Evolutionary conservation across 2,797 vertebrate genomes (phyloP).

Genomic region (Tympanoctomys barrerae): DNA sequence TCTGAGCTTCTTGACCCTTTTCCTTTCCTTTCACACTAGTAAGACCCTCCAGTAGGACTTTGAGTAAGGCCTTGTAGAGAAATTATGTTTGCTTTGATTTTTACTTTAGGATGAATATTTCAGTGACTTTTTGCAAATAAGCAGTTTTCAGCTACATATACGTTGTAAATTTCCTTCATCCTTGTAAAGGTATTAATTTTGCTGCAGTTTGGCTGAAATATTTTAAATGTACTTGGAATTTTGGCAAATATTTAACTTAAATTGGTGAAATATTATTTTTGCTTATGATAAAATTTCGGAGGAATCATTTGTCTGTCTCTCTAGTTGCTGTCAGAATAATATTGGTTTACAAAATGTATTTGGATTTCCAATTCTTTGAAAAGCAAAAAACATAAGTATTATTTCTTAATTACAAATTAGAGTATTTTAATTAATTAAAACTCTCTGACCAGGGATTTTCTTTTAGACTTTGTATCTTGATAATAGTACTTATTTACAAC

Average conservation of each 20-base stretch:
- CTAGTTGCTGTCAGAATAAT: not conserved
- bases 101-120: not conserved
- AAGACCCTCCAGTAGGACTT: not conserved
- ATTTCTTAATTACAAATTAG: not conserved
- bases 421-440: not conserved
- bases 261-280: not conserved
- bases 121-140: not conserved
- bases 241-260: not conserved
- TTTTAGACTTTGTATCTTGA: not conserved
- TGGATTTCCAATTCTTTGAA: not conserved
- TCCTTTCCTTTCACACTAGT: not conserved
- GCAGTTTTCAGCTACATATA: not conserved
- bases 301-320: not conserved
- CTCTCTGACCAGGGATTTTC: not conserved
- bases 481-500: not conserved
- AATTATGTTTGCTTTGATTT: not conserved
- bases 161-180: not conserved
- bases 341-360: not conserved
- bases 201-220: not conserved
- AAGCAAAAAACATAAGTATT: not conserved
- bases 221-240: not conserved
- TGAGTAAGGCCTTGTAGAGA: not conserved
- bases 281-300: not conserved
- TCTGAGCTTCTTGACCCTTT: not conserved
- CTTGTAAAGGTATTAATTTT: not conserved